phyloP scores from a whole-genome alignment of 1,140 invertebrate genomes.

The Caenorhabditis remanei region DNA sequence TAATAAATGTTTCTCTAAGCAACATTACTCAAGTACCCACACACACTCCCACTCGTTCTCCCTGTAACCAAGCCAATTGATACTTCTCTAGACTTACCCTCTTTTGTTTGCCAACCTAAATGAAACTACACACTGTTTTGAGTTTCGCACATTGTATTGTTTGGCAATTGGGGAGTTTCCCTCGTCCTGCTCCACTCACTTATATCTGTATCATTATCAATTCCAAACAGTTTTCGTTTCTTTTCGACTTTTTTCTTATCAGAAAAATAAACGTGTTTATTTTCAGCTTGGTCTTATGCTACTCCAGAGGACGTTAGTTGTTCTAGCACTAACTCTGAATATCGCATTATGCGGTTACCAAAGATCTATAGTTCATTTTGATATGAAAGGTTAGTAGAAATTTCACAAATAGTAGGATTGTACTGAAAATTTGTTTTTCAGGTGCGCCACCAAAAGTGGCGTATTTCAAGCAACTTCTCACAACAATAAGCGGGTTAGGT shows the following conservation, averaged over 20 bases:
- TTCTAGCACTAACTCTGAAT: background rate
- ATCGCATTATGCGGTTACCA: conserved; percentile 18
- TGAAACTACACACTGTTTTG: conserved; percentile 43
- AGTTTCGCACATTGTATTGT: conserved; percentile 40
- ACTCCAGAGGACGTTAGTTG: conserved; percentile 7
- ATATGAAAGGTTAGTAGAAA: conserved; percentile 26
- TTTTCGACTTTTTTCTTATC: background rate
- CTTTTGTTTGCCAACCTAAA: background rate
- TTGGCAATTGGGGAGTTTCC: conserved; percentile 23
- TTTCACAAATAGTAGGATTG: background rate
- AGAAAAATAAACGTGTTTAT: background rate
- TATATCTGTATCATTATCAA: conserved; percentile 33
- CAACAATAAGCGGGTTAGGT: background rate
- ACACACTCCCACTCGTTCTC: conserved; percentile 5
- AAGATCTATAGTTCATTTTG: conserved; percentile 46
- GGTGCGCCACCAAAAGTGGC: conserved; percentile 42
- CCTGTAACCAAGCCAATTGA: conserved; percentile 43
- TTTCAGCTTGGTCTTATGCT: background rate
- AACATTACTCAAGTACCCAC: conserved; percentile 42
- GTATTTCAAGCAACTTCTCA: conserved; percentile 42
- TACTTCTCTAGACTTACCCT: conserved; percentile 5
- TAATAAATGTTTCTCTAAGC: conserved; percentile 16
- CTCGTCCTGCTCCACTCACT: background rate
- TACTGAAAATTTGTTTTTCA: background rate
- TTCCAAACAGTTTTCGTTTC: background rate